Evolutionary conservation across 2,113 vertebrate genomes (phyloP).

Genomic region (Anolis carolinensis): DNA sequence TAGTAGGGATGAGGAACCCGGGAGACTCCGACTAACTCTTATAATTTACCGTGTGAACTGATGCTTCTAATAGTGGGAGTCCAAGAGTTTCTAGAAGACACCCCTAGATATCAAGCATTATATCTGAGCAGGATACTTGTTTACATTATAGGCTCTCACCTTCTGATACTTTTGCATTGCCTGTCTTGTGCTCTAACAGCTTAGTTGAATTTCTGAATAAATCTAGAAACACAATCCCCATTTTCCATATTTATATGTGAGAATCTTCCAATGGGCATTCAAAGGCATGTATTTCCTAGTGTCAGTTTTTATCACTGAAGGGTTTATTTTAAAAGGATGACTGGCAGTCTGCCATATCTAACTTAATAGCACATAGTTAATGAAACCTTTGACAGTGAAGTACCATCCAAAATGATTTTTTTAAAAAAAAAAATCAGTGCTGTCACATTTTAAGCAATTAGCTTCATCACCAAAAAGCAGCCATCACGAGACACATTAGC

Average conservation of each 20-base stretch:
- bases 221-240: background rate
- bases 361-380: constrained; percentile 27
- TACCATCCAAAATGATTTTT: background rate
- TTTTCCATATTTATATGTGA: constrained; percentile 3
- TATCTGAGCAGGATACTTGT: background rate
- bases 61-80: no score
- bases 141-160: background rate
- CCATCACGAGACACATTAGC: constrained; percentile 33
- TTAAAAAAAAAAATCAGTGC: background rate
- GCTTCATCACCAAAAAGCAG: constrained; percentile 35
- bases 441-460: constrained; percentile 58
- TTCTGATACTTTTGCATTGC: background rate
- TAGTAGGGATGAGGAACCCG: no score
- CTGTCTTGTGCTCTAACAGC: background rate
- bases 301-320: background rate
- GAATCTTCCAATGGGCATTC: constrained; percentile 12
- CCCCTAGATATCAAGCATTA: no score
- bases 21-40: background rate
- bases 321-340: constrained; percentile 13
- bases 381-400: no score
- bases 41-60: no score
- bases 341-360: constrained; percentile 9
- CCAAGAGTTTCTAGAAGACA: no score
- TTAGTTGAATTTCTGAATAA: background rate
- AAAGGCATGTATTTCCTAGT: background rate